Conservation (phyloP, 2,797 vertebrate genomes). For the Todus mexicanus region DNA sequence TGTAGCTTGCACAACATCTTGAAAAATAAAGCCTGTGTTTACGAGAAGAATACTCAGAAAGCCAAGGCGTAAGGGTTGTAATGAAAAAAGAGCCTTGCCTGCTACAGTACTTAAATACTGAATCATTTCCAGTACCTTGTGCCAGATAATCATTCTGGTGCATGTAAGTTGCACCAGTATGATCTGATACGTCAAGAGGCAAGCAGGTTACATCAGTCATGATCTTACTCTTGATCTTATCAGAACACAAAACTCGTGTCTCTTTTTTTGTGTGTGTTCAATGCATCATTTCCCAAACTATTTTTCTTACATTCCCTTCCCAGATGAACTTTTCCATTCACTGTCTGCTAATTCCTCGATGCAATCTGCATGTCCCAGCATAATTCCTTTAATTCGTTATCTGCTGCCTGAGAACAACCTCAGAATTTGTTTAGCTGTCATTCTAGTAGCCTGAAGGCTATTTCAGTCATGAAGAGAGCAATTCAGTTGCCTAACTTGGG, state of each 20-base stretch:
- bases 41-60: not conserved
- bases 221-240: slow-evolving; percentile 37
- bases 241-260: not conserved
- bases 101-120: slow-evolving; percentile 20
- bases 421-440: not conserved
- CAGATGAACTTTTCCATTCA: not conserved
- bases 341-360: not conserved
- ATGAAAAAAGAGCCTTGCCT: not conserved
- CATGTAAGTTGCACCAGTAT: not conserved
- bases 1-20: not conserved
- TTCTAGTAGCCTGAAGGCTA: not conserved
- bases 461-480: not conserved
- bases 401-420: not conserved
- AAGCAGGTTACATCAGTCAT: not conserved
- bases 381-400: not conserved
- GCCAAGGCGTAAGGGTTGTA: not conserved
- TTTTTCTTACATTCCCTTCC: not conserved
- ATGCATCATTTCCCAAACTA: not conserved
- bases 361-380: not conserved
- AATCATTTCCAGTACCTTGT: slow-evolving; percentile 19
- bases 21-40: not conserved
- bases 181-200: slow-evolving; percentile 29
- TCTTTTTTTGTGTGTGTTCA: not conserved
- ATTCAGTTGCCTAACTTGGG: not conserved
- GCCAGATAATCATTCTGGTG: slow-evolving; percentile 19